phyloP scores from a whole-genome alignment of 2,888 invertebrate species.

The Amphimallon solstitiale region DNA sequence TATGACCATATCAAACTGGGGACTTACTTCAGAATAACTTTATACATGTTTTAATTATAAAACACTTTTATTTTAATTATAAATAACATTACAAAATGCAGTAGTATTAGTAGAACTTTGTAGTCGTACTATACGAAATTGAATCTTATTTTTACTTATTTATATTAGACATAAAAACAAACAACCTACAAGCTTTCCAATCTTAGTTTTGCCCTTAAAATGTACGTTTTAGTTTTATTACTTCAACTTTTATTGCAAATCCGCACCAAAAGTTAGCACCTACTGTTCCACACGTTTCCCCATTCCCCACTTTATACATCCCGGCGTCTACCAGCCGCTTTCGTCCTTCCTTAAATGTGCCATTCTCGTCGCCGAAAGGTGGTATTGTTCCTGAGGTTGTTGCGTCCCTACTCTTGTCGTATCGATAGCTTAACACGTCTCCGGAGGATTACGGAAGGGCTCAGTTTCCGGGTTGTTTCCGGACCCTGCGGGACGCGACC shows the following conservation, averaged over 20 bases:
- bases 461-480: slow-evolving; percentile 23
- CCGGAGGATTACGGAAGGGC: slow-evolving; percentile 30
- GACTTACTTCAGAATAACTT: too few species aligned
- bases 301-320: neutral
- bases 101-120: too few species aligned
- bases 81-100: too few species aligned
- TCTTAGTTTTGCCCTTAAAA: slow-evolving; percentile 15
- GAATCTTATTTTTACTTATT: too few species aligned
- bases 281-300: neutral
- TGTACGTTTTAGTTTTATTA: slow-evolving; percentile 18
- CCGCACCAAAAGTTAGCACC: slow-evolving; percentile 19
- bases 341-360: slow-evolving; percentile 3
- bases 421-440: slow-evolving; percentile 32
- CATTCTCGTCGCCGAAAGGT: slow-evolving; percentile 17
- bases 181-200: slow-evolving; percentile 19
- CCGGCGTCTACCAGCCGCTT: neutral
- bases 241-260: slow-evolving; percentile 16
- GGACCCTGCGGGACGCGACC: neutral
- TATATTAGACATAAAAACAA: too few species aligned
- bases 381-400: slow-evolving; percentile 18
- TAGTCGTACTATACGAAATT: too few species aligned
- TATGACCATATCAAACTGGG: too few species aligned
- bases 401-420: slow-evolving; percentile 13
- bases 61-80: too few species aligned
- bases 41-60: too few species aligned